These are phyloP conservation scores for Rhinopithecus roxellana DNA, from an alignment of 2,113 vertebrate species.

Conservation along the genomic window DNA sequence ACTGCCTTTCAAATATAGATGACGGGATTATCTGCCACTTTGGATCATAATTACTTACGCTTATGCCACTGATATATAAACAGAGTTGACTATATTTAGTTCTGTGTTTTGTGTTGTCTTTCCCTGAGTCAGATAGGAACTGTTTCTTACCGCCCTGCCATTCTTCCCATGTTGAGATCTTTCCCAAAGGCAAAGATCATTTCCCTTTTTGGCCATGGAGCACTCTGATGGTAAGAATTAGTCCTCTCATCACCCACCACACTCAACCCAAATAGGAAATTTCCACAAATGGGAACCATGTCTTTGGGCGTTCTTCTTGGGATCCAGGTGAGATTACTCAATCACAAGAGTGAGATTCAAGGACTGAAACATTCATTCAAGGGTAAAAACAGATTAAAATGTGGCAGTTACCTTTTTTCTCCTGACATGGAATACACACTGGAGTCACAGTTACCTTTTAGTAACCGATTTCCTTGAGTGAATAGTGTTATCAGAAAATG, in stretches of 20 bases:
- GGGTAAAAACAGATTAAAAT: not conserved
- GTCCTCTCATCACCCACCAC: not conserved
- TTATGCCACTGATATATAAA: not conserved
- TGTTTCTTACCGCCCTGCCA: not conserved
- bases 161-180: constrained; percentile 13
- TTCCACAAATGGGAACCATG: not conserved
- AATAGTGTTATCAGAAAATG: not conserved
- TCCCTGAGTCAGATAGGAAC: constrained; percentile 42
- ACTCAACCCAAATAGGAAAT: not conserved
- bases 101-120: constrained; percentile 8
- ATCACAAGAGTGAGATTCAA: not conserved
- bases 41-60: constrained; percentile 23
- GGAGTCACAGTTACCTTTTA: not conserved
- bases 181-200: constrained; percentile 42
- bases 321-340: not conserved
- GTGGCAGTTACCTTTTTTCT: not conserved
- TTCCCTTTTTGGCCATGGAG: constrained; percentile 33
- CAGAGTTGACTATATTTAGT: constrained; percentile 30
- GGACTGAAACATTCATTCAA: not conserved
- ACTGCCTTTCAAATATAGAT: constrained; percentile 1
- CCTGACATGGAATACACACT: not conserved
- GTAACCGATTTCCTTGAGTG: not conserved
- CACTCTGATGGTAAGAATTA: not conserved
- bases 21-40: not conserved
- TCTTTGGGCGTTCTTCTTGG: not conserved